Base-by-base conservation (phyloP, 2,113 vertebrate species). In the Cheirogaleus medius region DNA sequence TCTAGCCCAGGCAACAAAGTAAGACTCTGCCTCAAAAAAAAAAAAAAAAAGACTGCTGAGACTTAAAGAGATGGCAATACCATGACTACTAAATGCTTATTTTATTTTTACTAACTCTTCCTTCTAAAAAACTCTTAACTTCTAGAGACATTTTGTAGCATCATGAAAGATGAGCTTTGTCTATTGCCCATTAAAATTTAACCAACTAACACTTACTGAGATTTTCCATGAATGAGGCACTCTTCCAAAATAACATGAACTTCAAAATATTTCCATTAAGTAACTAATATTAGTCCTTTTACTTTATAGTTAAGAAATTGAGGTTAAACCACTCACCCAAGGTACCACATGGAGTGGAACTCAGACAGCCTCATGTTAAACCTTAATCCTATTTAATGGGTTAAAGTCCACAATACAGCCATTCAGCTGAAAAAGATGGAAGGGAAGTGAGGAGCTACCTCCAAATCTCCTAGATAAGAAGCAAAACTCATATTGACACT, bases 221-320 rank as follows among this genome's bases (percentile, higher is more conserved):
- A 64, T 90, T 92, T 87, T 92, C 76, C 64, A 49, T 60, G 49
- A 78, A 78, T 81, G 25, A 92, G 54, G 49, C 32, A 69, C 44
- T 66, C 3, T 81, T 93, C 7, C 34, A 91, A 85, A 81, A 71
- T 85, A 47, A 74, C 58, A n/a, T 27, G 21, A 88, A 63, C 52
- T 71, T 76, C 27, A 63, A 90, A 91, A 73, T 93, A 82, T 39
- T 87, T n/a, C 58, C n/a, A 87, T 52, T 71, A 82, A 93, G 25
- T 76, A 56, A 73, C 47, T 84, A 63, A 66, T 81, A 84, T 29
- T 83, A 60, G 92, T 87, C 66, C 58, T 25, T 17, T 63, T 78
- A 78, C 14, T 87, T 94, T 78, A 95, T 13, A 87, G 25, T 69
- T 64, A 71, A 77, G 54, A 91, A 93, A 90, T 47, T 47, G 47